Conservation (phyloP, 2,797 vertebrate genomes). For the Sphenopsis melanotis region DNA sequence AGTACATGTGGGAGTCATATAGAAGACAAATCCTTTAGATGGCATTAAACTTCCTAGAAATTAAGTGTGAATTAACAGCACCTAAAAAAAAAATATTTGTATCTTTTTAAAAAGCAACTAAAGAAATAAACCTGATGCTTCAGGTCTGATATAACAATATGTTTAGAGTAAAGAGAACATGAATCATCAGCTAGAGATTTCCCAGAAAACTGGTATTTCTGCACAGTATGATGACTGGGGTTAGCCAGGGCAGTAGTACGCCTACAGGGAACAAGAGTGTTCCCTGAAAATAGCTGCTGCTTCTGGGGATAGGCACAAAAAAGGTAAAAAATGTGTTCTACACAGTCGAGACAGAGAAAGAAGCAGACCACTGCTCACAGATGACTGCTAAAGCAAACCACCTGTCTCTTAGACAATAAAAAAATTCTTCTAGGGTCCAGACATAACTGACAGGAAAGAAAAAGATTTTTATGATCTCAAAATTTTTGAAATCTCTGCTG, state of each 20-base stretch:
- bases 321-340: background rate
- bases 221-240: background rate
- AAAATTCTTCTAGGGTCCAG: background rate
- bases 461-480: background rate
- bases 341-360: background rate
- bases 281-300: background rate
- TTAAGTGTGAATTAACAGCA: background rate
- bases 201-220: background rate
- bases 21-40: background rate
- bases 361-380: background rate
- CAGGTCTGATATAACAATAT: background rate
- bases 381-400: background rate
- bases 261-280: background rate
- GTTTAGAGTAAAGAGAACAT: background rate
- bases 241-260: background rate
- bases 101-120: background rate
- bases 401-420: fast-evolving
- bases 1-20: background rate
- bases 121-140: background rate
- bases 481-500: background rate
- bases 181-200: background rate
- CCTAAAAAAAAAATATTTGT: background rate
- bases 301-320: background rate
- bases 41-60: background rate
- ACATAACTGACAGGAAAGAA: background rate